Percentiles rank a stretch among this genome's conserved stretches.
These are phyloP conservation scores for Drosophila simulans DNA, from an alignment of 1,140 invertebrate species.

Conservation along the genomic window DNA sequence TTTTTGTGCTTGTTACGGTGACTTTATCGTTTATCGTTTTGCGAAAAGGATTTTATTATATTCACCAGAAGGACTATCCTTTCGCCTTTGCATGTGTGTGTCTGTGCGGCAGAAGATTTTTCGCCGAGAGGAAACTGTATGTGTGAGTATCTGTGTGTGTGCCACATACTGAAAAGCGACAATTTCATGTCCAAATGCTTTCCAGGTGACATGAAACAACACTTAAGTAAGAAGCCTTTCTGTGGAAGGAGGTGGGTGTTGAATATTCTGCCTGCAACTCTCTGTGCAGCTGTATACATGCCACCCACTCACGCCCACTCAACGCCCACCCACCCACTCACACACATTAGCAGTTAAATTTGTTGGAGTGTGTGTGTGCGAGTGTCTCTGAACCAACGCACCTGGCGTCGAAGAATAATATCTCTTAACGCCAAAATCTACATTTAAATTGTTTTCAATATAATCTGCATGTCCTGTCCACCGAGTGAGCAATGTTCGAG, in stretches of 20 bases:
- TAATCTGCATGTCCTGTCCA: conserved; percentile 78
- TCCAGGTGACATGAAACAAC: conserved; percentile 85
- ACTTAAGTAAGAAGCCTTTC: conserved; percentile 80
- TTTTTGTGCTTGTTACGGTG: conserved; percentile 58
- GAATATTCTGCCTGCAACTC: conserved; percentile 56
- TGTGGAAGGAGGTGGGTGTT: conserved; percentile 10
- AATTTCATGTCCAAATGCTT: conserved; percentile 85
- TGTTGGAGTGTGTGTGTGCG: conserved; percentile 21
- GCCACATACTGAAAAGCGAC: conserved; percentile 79
- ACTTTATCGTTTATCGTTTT: conserved; percentile 73
- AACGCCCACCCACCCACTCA: conserved; percentile 6
- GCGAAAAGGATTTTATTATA: conserved; percentile 75
- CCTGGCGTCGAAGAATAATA: conserved; percentile 67
- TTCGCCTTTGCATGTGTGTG: conserved; percentile 39
- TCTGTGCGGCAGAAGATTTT: conserved; percentile 58
- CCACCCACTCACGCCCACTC: conserved; percentile 12
- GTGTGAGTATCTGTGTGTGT: conserved; percentile 23
- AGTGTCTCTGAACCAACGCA: conserved; percentile 38
- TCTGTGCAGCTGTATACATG: conserved; percentile 53
- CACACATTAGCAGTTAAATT: conserved; percentile 30
- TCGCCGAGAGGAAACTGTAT: conserved; percentile 26
- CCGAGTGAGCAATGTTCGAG: conserved; percentile 60
- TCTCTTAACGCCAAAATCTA: conserved; percentile 67
- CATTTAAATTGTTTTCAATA: conserved; percentile 83
- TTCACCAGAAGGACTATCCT: conserved; percentile 59